Percentiles rank a stretch among this genome's conserved stretches.
Conservation (phyloP, 2,888 invertebrate genomes). For the Drosophila koepferae region DNA sequence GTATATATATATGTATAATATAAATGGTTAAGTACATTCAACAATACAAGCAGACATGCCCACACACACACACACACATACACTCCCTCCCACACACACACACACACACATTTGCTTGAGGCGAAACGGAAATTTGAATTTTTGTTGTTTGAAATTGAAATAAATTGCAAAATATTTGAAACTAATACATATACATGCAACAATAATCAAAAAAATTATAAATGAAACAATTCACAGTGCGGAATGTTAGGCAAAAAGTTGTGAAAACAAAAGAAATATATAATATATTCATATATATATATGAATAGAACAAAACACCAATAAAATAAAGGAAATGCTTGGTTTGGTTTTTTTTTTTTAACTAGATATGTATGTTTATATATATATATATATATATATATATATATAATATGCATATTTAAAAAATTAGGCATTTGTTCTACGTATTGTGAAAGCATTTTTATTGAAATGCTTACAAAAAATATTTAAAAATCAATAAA, state of each 20-base stretch:
- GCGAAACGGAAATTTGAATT: slow-evolving; percentile 28
- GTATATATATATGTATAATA: slow-evolving; percentile 8
- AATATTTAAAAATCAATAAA: slow-evolving; percentile 14
- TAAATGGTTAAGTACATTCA: slow-evolving; percentile 30
- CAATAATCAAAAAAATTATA: slow-evolving; percentile 3
- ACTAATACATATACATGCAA: slow-evolving; percentile 17
- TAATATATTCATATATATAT: neutral
- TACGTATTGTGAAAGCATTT: slow-evolving; percentile 62
- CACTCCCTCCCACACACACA: neutral
- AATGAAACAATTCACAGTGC: slow-evolving; percentile 24
- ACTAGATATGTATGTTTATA: slow-evolving; percentile 34
- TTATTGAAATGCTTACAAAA: slow-evolving; percentile 74
- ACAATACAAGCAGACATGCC: slow-evolving; percentile 11
- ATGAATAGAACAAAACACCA: slow-evolving; percentile 55
- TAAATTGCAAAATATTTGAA: slow-evolving; percentile 40
- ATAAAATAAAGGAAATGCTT: slow-evolving; percentile 57
- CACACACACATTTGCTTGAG: slow-evolving; percentile 46
- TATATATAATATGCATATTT: slow-evolving; percentile 13
- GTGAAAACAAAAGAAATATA: neutral
- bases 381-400: no score
- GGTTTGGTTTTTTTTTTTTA: slow-evolving; percentile 57
- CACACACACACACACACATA: neutral
- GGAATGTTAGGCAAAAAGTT: slow-evolving; percentile 31
- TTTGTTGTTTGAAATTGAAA: slow-evolving; percentile 52
- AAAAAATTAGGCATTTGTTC: slow-evolving; percentile 46